Evolutionary conservation across 2,113 vertebrate species (phyloP).

Genomic region (Nanorana parkeri): DNA sequence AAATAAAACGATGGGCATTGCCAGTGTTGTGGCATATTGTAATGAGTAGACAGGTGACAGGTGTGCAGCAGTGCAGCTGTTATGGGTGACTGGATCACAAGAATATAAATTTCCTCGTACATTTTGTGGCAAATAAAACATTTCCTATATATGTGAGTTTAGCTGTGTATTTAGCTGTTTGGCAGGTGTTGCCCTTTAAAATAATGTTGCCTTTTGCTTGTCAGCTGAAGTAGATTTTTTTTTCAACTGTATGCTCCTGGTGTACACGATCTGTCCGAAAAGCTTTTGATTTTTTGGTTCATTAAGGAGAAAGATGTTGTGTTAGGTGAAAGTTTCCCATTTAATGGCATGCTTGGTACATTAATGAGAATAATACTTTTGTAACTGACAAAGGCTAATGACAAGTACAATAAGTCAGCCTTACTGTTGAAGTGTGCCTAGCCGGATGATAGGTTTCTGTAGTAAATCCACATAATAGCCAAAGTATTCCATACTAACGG

Average conservation of each 20-base stretch:
- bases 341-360: slow-evolving; percentile 33
- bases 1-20: too few relatives aligned
- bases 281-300: slow-evolving; percentile 46
- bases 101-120: too few relatives aligned
- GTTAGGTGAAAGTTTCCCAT: slow-evolving; percentile 38
- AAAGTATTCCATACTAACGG: not conserved
- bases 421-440: slow-evolving; percentile 4
- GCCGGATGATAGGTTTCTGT: slow-evolving; percentile 15
- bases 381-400: slow-evolving; percentile 51
- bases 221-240: not conserved
- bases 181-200: too few relatives aligned
- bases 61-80: too few relatives aligned
- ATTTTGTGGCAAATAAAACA: too few relatives aligned
- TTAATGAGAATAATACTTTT: slow-evolving; percentile 51
- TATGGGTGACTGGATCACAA: too few relatives aligned
- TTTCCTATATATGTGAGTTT: too few relatives aligned
- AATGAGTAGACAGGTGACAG: too few relatives aligned
- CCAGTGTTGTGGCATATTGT: too few relatives aligned
- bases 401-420: slow-evolving; percentile 26
- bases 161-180: too few relatives aligned
- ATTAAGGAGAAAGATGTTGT: slow-evolving; percentile 44
- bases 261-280: not conserved
- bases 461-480: slow-evolving; percentile 34
- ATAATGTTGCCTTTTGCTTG: not conserved
- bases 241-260: not conserved